Conservation (phyloP, 1,140 invertebrate species). For the Galleria mellonella region DNA sequence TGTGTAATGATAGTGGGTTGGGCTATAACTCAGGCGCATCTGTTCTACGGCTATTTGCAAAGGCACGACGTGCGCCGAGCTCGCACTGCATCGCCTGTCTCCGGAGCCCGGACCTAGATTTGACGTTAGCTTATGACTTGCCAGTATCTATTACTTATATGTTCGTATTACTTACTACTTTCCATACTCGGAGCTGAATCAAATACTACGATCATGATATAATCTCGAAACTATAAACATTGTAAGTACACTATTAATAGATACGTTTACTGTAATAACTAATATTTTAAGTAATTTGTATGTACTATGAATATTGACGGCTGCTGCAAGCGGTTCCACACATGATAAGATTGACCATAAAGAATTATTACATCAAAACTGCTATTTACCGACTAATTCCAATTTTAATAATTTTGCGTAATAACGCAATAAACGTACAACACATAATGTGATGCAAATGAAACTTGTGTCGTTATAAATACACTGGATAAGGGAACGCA, state of each 20-base stretch:
- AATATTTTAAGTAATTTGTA: no score
- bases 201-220: no score
- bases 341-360: background rate
- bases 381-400: constrained; percentile 32
- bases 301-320: no score
- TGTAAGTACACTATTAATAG: no score
- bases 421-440: constrained; percentile 30
- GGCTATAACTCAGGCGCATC: constrained; percentile 69
- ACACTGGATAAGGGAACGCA: constrained; percentile 16
- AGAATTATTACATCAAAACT: constrained; percentile 17
- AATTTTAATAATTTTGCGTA: constrained; percentile 35
- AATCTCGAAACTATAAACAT: no score
- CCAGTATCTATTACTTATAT: background rate
- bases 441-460: constrained; percentile 44
- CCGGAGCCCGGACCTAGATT: background rate
- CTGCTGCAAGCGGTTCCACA: no score
- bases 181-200: no score
- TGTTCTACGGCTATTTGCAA: constrained; percentile 69
- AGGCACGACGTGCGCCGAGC: constrained; percentile 41
- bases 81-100: background rate
- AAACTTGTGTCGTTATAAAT: constrained; percentile 26
- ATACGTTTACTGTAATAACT: no score
- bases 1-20: constrained; percentile 68
- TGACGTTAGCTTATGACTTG: background rate
- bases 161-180: no score